Evolutionary conservation across 2,113 vertebrate genomes (phyloP), one percentile per base, ranked within the genome.

Genomic region (Romanogobio albipinnatus): DNA sequence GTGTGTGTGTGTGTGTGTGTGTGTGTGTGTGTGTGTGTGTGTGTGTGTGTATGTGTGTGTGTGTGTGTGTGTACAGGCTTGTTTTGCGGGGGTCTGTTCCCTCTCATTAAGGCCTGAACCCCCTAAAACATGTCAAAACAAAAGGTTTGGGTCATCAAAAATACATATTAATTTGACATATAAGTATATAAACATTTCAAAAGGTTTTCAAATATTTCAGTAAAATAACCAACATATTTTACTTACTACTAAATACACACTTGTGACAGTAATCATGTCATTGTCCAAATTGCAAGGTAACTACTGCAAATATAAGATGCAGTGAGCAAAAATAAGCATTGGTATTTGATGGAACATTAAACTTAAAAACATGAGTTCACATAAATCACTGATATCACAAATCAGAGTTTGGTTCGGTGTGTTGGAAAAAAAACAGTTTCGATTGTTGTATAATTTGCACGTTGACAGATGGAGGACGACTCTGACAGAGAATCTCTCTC

Each of bases 391-490:
- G 15, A 15, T 5, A 51, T 51, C 4, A 15, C 0, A 15, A 47
- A 5, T 15, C 29, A 64, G 15, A 15, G 62, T 33, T 17, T 17
- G 15, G 26, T 14, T 33, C 1, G 1, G 7, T 33, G 26, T 17
- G 61, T 13, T 64, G 26, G 59, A 4, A n/a, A 13, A 13, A 64
- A 29, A 4, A 62, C 24, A 14, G 4, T 29, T 29, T 15, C 5
- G 0, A 33, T 66, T 14, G 1, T 9, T 70, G 33, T 39, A 9
- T 22, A 9, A 39, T 68, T 36, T 91, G 90, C 86, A 83, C 24
- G 7, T 56, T 81, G 78, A 84, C 53, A 2, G 59, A 29, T 1
- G 33, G 45, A 22, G 19, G 36, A 7, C 39, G 39, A 39, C 39
- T 7, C 39, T 39, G 39, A 39, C 39, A 39, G 39, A 39, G 39